Evolutionary conservation across 2,888 invertebrate species (phyloP).

Genomic region (Eilema depressum): DNA sequence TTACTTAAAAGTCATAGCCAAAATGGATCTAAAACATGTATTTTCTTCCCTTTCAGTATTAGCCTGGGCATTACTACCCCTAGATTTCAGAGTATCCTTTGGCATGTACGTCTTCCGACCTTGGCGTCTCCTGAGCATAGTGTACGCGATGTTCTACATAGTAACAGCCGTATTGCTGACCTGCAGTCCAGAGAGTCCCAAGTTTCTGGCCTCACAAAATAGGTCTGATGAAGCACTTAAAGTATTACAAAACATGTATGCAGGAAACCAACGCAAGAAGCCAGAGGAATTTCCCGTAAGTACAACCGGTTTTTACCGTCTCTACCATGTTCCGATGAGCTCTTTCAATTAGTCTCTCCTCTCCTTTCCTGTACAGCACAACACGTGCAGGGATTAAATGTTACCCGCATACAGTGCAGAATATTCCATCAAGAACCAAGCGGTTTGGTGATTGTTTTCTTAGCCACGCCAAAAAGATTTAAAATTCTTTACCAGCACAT

Average conservation of each 20-base stretch:
- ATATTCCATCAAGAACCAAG: no score
- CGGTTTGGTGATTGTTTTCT: no score
- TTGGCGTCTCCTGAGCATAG: constrained; percentile 90
- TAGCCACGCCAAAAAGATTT: no score
- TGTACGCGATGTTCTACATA: constrained; percentile 88
- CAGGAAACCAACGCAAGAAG: constrained; percentile 72
- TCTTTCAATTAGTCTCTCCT: no score
- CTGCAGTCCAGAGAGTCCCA: constrained; percentile 92
- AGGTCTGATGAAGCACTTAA: constrained; percentile 87
- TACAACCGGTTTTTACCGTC: background rate
- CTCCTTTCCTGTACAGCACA: no score
- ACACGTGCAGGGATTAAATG: no score
- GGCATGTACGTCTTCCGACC: constrained; percentile 87
- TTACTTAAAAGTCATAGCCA: background rate
- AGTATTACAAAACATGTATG: constrained; percentile 88
- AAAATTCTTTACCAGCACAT: no score
- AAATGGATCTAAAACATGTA: background rate
- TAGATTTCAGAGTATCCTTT: constrained; percentile 75
- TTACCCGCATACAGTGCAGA: no score
- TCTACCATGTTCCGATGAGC: no score
- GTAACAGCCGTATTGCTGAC: constrained; percentile 85
- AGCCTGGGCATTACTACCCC: constrained; percentile 90
- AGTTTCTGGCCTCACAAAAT: constrained; percentile 90
- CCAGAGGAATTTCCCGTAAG: constrained; percentile 83
- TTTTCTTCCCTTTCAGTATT: constrained; percentile 78